A percentile compares a stretch with the other conserved stretches of the same genome.
These are phyloP conservation scores for Eunapius fragilis DNA, from an alignment of 37 sponge, comb jelly and placozoan genomes.

Conservation along the genomic window DNA sequence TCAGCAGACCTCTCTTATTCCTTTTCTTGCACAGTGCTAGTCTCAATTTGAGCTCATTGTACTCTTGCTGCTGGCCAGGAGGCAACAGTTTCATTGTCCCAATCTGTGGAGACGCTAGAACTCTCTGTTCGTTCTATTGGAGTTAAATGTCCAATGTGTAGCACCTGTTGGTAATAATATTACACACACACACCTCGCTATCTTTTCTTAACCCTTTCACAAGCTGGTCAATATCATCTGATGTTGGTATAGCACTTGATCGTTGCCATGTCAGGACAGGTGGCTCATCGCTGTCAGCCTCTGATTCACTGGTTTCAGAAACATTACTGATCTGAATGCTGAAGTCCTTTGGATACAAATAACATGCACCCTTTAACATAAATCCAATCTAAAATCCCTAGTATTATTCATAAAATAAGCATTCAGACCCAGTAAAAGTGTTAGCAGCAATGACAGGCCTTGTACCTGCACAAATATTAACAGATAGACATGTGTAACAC, in stretches of 20 bases:
- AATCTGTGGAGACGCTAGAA: background rate
- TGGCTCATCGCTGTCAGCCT: background rate
- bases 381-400: no score
- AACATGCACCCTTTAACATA: no score
- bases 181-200: background rate
- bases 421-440: no score
- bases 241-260: background rate
- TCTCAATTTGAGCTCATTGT: slow-evolving; percentile 24
- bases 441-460: no score
- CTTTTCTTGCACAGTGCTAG: slow-evolving; percentile 42
- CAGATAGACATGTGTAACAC: no score
- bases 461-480: no score
- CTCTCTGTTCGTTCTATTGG: background rate
- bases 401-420: no score
- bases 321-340: background rate
- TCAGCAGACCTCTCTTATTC: slow-evolving; percentile 1
- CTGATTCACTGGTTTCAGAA: background rate
- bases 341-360: background rate
- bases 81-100: slow-evolving; percentile 7
- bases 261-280: background rate
- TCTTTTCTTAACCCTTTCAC: background rate
- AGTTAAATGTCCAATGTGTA: background rate
- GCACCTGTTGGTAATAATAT: no score
- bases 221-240: background rate
- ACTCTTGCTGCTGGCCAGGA: slow-evolving; percentile 23